Conservation (phyloP, 2,888 invertebrate genomes). For the Hydriomena furcata region DNA sequence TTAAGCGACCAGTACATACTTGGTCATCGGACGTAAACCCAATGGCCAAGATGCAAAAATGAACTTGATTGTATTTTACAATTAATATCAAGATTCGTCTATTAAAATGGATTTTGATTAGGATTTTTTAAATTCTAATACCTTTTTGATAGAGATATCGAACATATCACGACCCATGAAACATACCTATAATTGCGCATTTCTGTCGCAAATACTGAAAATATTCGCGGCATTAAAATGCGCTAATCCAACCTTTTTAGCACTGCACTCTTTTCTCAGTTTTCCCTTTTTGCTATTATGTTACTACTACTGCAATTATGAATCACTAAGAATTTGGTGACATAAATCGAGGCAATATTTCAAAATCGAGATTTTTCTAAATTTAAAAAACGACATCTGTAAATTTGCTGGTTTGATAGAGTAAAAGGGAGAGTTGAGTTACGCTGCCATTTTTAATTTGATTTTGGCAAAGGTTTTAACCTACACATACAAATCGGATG, state of each 20-base stretch:
- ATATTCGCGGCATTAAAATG: conserved; percentile 5
- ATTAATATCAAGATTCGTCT: no score
- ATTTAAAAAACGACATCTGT: no score
- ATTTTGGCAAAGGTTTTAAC: conserved; percentile 20
- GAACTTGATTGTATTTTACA: no score
- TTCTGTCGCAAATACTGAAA: conserved; percentile 10
- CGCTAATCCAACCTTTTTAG: conserved; percentile 8
- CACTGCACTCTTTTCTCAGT: conserved; percentile 18
- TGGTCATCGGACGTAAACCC: no score
- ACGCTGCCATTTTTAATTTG: conserved; percentile 12
- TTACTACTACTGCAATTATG: conserved; percentile 6
- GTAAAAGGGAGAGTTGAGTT: conserved; percentile 18
- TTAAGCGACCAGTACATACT: no score
- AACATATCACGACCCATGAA: conserved; percentile 5
- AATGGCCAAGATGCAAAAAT: no score
- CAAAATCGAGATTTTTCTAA: not conserved
- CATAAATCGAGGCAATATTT: not conserved
- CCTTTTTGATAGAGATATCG: no score
- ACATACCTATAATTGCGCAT: not conserved
- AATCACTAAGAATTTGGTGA: not conserved
- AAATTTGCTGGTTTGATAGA: conserved; percentile 19
- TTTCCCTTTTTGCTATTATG: conserved; percentile 22
- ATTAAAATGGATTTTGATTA: no score
- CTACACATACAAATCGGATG: conserved; percentile 31
- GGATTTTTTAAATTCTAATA: no score